Evolutionary conservation across 2,888 invertebrate genomes (phyloP), one percentile per base, ranked within the genome.

Genomic region (Lasiommata megera): DNA sequence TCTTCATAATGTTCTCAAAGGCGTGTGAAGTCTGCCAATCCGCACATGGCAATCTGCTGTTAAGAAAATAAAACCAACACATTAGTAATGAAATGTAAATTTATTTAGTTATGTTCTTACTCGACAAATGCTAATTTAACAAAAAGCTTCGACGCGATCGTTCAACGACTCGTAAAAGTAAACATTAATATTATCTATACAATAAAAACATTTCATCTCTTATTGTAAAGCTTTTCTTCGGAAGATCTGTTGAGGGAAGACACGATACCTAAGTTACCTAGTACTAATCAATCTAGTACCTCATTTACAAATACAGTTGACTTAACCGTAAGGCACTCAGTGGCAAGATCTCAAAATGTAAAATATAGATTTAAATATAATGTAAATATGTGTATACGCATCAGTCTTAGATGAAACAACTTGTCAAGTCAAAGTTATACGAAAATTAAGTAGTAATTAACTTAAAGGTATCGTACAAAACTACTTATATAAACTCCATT

Each of bases 261-360:
- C 56, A 37, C n/a, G 36, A 37, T n/a, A 28, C 12, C 31, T 9
- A 34, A 34, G 3, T 34, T 34, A 34, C 3, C 1, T 11, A 34
- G 11, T 34, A 34, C 9, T 23, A 2, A 23, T n/a, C n/a, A n/a
- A n/a, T n/a, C 23, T n/a, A 28, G 12, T 23, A 23, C 8, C 5
- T 44, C 28, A 14, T 12, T 9, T 14, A 29, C 29, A 29, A 28
- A 29, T 12, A 44, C 14, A 12, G 34, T 7, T 17, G 18, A 17
- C 16, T 36, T 36, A 18, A 18, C 9, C 12, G 11, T 37, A 56
- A 77, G 77, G 76, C 78, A 77, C 78, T 71, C 72, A 70, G 68
- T 77, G 78, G 78, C 78, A 78, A 78, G 76, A 76, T 56, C 54
- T 38, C 47, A 6, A 17, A 3, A 34, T 28, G 2, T 43, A 17